Evolutionary conservation across 2,113 vertebrate species (phyloP), one percentile per base, ranked within the genome.

Genomic region (Leucopsar rothschildi): DNA sequence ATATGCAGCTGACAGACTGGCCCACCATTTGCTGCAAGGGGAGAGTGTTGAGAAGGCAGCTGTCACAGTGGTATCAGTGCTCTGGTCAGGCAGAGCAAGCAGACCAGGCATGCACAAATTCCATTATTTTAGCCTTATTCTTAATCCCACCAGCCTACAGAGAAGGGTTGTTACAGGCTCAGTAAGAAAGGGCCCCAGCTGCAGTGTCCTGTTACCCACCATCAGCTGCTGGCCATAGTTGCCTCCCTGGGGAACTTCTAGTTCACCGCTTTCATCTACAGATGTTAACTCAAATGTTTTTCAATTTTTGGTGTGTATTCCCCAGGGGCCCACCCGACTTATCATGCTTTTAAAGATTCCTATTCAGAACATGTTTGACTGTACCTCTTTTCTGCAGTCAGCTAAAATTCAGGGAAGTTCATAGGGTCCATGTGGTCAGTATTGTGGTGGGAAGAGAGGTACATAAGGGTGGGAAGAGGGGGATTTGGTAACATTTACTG

Each of bases 121-220:
- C 95, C 96, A 96, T 97, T 97, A 97, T 97, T 7, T 95, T 91
- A 95, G 88, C 82, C 90, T 91, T 93, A 93, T 82, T 90, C 96
- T 93, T 97, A 97, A 97, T 97, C 95, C 95, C 90, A 75, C 72
- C 21, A 56, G 93, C 93, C 94, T 96, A 96, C 73, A 92, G 94
- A 95, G 89, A 95, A 87, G 44, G 50, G 64, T 71, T 95, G 82
- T 91, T 80, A 88, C 44, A 92, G 82, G 35, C 77, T 35, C 75
- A 72, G 75, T 76, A 65, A 92, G 86, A 33, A 87, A 95, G 79
- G 65, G 69, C 55, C 95, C 65, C 96, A 97, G 98, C 96, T 98
- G 97, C 93, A 96, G 85, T 82, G 68, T 93, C 77, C 95, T 40
- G 13, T 93, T 96, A 96, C 94, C 85, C 83, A 77, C 86, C 85